Base-by-base conservation (phyloP, 2,113 vertebrate genomes). In the Brevimyrus niger region DNA sequence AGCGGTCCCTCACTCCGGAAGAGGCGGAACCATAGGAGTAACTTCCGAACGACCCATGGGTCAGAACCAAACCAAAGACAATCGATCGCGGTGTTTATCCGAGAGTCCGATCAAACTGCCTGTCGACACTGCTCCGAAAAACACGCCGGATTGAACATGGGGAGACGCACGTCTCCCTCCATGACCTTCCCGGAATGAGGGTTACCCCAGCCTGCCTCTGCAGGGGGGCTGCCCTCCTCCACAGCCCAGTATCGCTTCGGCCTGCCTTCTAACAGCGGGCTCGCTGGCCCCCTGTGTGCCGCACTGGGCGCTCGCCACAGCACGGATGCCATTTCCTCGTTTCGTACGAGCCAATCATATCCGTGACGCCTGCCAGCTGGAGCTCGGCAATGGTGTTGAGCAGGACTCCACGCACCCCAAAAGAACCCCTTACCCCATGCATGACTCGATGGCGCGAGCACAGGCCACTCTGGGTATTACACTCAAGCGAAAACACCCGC, bases 181-280 rank as follows among this genome's bases (percentile, higher is more conserved):
- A 44, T 11, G 44, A 47, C 80, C 80, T 44, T 44, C 44, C 7
- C 38, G 21, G 31, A 21, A 47, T 86, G 23, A 5, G 46, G 23
- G 23, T 50, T 3, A 27, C 48, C 48, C 47, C 48, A 15, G 9
- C 23, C 50, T 35, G 17, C 88, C 88, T 42, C 38, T 31, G 47
- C 46, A 38, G n/a, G 1, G 84, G 84, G 23, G 10, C 23, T 47
- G 11, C 7, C 27, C 85, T 86, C 46, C n/a, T 35, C 85, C 13
- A n/a, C 44, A 31, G n/a, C 48, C 27, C 83, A 11, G 48, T 53
- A 86, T 88, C 58, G 80, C 85, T 73, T 90, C 89, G 85, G 85
- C 87, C 88, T 87, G n/a, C 80, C 19, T 27, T 80, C 55, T 69
- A 88, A 91, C 91, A 91, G 91, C 88, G 90, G 92, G 87, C 89